A percentile compares a stretch with the other conserved stretches of the same genome.
These are phyloP conservation scores for Champsocephalus gunnari DNA, from an alignment of 2,797 vertebrate genomes.

Conservation along the genomic window DNA sequence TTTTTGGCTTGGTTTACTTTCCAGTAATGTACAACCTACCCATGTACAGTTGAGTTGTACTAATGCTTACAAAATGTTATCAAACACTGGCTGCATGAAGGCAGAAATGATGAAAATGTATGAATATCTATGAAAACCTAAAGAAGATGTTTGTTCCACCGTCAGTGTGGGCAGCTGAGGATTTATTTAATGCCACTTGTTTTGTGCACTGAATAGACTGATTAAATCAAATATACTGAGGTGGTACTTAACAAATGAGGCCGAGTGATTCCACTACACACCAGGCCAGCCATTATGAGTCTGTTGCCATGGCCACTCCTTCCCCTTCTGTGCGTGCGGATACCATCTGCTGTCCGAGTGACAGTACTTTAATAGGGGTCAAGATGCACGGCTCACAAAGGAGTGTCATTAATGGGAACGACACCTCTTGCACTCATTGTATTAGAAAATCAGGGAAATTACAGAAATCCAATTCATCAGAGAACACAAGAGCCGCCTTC, in stretches of 20 bases:
- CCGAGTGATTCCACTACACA: slow-evolving; percentile 84
- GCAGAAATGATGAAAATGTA: slow-evolving; percentile 5
- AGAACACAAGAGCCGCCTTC: slow-evolving; percentile 14
- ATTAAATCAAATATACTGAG: slow-evolving; percentile 84
- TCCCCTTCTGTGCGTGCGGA: slow-evolving; percentile 45
- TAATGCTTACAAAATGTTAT: background rate
- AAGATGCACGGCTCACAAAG: slow-evolving; percentile 79
- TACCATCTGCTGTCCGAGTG: slow-evolving; percentile 84
- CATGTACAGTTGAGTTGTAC: background rate
- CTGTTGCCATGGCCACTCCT: slow-evolving; percentile 85
- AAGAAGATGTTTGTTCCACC: slow-evolving; percentile 65
- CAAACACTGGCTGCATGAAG: slow-evolving; percentile 7
- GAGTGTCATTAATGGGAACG: slow-evolving; percentile 76
- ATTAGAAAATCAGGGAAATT: slow-evolving; percentile 80
- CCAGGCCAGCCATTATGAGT: slow-evolving; percentile 79
- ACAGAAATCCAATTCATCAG: slow-evolving; percentile 61
- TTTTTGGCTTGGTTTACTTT: slow-evolving; percentile 11
- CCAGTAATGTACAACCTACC: slow-evolving; percentile 1
- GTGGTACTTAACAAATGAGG: slow-evolving; percentile 89
- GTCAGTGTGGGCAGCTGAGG: slow-evolving; percentile 60
- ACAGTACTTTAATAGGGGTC: slow-evolving; percentile 85
- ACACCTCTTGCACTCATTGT: slow-evolving; percentile 73
- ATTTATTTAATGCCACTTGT: slow-evolving; percentile 80
- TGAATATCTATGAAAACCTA: slow-evolving; percentile 21
- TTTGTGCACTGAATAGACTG: slow-evolving; percentile 79